Conservation (phyloP, 1,140 invertebrate genomes). For the Lepidurus apus region DNA sequence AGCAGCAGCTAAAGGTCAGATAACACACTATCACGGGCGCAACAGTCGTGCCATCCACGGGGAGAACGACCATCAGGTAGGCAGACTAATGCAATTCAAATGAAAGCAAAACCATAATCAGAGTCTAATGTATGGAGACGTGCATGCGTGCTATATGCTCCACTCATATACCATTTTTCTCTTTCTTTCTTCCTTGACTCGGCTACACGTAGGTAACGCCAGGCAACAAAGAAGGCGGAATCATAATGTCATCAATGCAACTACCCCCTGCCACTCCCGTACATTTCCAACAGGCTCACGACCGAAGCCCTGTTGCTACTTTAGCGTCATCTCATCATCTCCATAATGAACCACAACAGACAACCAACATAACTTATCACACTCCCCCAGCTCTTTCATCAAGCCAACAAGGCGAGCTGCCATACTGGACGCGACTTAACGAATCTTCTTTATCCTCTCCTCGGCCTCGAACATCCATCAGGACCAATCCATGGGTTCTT, state of each 20-base stretch:
- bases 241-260: not conserved
- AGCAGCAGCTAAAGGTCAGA: conserved; percentile 10
- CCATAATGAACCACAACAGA: not conserved
- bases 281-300: not conserved
- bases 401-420: not conserved
- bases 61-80: not conserved
- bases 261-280: not conserved
- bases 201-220: not conserved
- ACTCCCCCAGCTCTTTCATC: not conserved
- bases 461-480: conserved; percentile 33
- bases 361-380: not conserved
- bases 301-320: not conserved
- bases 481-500: conserved; percentile 35
- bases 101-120: not conserved
- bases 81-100: conserved; percentile 6
- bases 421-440: conserved; percentile 1
- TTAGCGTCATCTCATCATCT: not conserved
- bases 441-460: conserved; percentile 26
- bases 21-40: not conserved
- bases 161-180: not conserved
- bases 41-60: not conserved
- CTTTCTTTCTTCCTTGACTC: not conserved
- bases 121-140: not conserved
- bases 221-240: not conserved
- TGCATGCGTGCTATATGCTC: not conserved